phyloP scores from a whole-genome alignment of 1,140 invertebrate species.

The Formica selysi region DNA sequence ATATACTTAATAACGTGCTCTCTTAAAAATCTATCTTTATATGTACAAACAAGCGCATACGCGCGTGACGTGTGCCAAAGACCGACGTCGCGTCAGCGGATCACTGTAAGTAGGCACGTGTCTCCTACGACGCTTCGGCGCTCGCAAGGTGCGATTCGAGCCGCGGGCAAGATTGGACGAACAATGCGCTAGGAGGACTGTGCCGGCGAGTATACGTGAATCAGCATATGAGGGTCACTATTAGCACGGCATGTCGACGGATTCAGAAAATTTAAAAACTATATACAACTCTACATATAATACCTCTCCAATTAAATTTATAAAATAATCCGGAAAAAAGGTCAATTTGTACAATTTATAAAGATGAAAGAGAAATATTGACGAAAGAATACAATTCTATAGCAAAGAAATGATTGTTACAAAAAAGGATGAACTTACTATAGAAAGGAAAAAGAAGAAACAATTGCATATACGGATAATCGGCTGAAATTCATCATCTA shows the following conservation, averaged over 20 bases:
- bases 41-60: constrained; percentile 74
- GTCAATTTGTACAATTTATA: background rate
- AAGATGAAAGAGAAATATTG: background rate
- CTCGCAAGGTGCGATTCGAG: constrained; percentile 24
- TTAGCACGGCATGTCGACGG: background rate
- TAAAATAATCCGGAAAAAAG: background rate
- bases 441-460: background rate
- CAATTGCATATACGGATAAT: background rate
- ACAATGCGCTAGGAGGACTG: background rate
- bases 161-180: constrained; percentile 46
- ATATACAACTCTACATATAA: background rate
- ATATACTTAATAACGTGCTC: constrained; percentile 64
- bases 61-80: constrained; percentile 35
- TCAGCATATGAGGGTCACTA: background rate
- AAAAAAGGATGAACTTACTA: background rate
- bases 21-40: constrained; percentile 75
- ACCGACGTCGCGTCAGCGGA: constrained; percentile 21
- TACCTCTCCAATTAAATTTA: background rate
- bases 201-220: constrained; percentile 4
- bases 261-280: background rate
- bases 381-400: background rate
- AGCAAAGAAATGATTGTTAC: constrained; percentile 1
- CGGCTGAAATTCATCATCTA: constrained; percentile 1
- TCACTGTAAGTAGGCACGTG: constrained; percentile 11
- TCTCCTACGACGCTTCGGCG: constrained; percentile 21